Conservation (phyloP, 2,113 vertebrate genomes). For the Pelvicachromis taeniatus region DNA sequence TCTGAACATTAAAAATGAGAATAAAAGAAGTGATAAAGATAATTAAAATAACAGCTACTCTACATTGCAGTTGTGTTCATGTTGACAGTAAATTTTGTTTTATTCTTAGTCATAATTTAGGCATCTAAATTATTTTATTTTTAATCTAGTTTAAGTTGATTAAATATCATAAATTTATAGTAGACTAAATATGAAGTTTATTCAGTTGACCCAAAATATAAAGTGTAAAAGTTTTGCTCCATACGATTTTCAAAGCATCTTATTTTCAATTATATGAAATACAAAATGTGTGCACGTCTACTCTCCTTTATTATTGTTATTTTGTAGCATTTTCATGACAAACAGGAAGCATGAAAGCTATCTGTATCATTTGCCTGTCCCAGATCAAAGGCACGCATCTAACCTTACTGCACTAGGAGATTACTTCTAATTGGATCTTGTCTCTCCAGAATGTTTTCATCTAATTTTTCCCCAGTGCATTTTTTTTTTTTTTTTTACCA, state of each 20-base stretch:
- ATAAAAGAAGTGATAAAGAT: neutral
- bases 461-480: too few relatives aligned
- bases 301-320: neutral
- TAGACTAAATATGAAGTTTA: neutral
- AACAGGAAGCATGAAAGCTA: neutral
- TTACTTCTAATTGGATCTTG: too few relatives aligned
- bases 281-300: neutral
- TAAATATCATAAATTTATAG: neutral
- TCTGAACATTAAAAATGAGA: neutral
- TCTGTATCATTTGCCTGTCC: neutral
- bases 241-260: neutral
- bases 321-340: neutral
- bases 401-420: too few relatives aligned
- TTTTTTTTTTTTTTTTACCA: too few relatives aligned
- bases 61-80: neutral
- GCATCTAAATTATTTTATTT: neutral
- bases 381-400: too few relatives aligned
- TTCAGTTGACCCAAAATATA: neutral
- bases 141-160: neutral
- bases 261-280: neutral
- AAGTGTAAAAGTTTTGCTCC: neutral
- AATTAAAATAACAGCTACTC: neutral
- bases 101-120: neutral
- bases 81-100: neutral
- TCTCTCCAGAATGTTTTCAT: too few relatives aligned